Base-by-base conservation (phyloP, 2,113 vertebrate genomes). In the Azemiops feae region DNA sequence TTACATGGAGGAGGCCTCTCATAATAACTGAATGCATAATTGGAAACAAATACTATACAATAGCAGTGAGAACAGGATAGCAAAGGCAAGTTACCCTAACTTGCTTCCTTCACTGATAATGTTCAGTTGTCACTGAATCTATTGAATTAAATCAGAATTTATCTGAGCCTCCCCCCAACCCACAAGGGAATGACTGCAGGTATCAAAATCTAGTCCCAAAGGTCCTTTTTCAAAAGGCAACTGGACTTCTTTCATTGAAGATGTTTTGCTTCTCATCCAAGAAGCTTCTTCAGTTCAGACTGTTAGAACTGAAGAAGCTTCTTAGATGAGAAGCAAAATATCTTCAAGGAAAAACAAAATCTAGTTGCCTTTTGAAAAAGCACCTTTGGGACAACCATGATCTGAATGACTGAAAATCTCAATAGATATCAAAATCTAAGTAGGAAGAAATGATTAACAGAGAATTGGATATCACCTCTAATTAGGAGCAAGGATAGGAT, bases 21-120 rank as follows among this genome's bases (percentile, higher is more conserved):
- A 57, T 89, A 94, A 54, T 94, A 97, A 97, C 34, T 96, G 64
- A 96, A 95, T 89, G 92, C 11, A 87, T 96, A 96, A 97, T 94
- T 96, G 95, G 96, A 96, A 97, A 95, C 88, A 96, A 96, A 93
- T 88, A 52, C 69, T 54, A 88, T 25, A 89, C 0, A n/a, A 89
- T 92, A 74, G 87, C 90, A n/a, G 93, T 96, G 60, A 87, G 39
- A 94, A 92, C 1, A 89, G 87, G 90, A 43, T 86, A 23, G 34
- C 69, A 54, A 54, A 34, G 23, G 53, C 5, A 54, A 85, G 50
- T 34, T 14, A 39, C 0, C n/a, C 25, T 25, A 34, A 39, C 20
- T 25, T 50, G 69, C 34, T 55, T 85, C n/a, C n/a, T n/a, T 43
- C 2, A 27, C 50, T 91, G 9, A 23, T 52, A 85, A 43, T 81